phyloP scores from a whole-genome alignment of 2,113 vertebrate genomes.

The Brienomyrus brachyistius region DNA sequence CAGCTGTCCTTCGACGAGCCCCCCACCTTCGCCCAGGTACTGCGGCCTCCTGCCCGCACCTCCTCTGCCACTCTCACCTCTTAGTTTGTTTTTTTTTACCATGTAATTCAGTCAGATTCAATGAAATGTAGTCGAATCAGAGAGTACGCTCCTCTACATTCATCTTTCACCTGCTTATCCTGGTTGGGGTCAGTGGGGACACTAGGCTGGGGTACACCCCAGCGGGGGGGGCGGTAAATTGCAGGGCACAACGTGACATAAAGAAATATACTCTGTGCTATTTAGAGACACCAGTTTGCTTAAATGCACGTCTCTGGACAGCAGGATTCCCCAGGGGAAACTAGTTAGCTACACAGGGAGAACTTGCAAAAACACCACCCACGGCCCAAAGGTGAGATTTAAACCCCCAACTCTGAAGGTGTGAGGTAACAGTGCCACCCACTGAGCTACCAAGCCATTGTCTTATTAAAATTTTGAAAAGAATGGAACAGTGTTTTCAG shows the following conservation, averaged over 20 bases:
- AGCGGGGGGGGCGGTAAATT: background rate
- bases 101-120: background rate
- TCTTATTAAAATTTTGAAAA: background rate
- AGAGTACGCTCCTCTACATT: background rate
- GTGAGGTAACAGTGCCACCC: background rate
- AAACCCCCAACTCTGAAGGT: background rate
- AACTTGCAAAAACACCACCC: background rate
- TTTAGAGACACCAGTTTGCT: background rate
- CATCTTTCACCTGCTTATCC: background rate
- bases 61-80: background rate
- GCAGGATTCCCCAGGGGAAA: background rate
- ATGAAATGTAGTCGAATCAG: background rate
- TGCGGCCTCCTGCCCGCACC: background rate
- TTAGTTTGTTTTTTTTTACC: background rate
- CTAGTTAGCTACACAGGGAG: background rate
- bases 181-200: background rate
- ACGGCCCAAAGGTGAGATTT: background rate
- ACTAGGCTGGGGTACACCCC: background rate
- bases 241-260: background rate
- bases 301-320: background rate
- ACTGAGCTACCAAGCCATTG: background rate
- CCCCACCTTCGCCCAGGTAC: slow-evolving; percentile 62
- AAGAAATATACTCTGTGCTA: background rate
- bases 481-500: background rate
- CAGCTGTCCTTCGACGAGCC: slow-evolving; percentile 58